Conservation (phyloP, 2,888 invertebrate genomes). For the Drosophila anceps region DNA sequence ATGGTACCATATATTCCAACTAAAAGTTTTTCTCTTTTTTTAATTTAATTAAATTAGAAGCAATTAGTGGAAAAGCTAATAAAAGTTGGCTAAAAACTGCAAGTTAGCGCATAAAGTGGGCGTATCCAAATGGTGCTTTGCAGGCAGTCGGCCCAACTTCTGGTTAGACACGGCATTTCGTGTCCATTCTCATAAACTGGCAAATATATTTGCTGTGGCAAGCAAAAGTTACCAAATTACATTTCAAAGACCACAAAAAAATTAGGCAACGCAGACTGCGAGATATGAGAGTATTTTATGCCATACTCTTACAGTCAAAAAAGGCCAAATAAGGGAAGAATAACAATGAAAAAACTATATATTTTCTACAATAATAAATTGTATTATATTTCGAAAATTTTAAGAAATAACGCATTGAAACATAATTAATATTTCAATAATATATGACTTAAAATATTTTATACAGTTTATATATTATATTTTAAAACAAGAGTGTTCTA, state of each 20-base stretch:
- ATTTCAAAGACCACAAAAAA: constrained; percentile 41
- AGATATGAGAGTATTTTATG: constrained; percentile 20
- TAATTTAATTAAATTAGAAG: constrained; percentile 80
- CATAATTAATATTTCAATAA: neutral
- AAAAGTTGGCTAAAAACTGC: constrained; percentile 73
- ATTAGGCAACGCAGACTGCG: constrained; percentile 8
- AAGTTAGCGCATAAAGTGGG: constrained; percentile 50
- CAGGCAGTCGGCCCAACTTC: constrained; percentile 28
- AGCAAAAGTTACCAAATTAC: constrained; percentile 55
- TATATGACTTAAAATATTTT: neutral
- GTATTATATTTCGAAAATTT: neutral
- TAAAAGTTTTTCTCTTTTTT: constrained; percentile 66
- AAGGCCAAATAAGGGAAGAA: neutral
- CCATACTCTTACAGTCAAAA: neutral
- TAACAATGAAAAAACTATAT: neutral
- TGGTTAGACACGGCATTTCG: constrained; percentile 29
- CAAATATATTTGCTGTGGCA: constrained; percentile 56
- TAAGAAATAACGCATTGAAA: neutral
- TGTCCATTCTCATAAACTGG: constrained; percentile 37
- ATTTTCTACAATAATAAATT: neutral
- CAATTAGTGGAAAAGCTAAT: constrained; percentile 79
- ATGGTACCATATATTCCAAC: constrained; percentile 67
- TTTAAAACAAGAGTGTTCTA: neutral
- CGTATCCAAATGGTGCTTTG: constrained; percentile 16
- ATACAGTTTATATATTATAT: neutral